These are phyloP conservation scores for Acipenser oxyrinchus DNA, from an alignment of 2,797 vertebrate genomes.

Conservation along the genomic window DNA sequence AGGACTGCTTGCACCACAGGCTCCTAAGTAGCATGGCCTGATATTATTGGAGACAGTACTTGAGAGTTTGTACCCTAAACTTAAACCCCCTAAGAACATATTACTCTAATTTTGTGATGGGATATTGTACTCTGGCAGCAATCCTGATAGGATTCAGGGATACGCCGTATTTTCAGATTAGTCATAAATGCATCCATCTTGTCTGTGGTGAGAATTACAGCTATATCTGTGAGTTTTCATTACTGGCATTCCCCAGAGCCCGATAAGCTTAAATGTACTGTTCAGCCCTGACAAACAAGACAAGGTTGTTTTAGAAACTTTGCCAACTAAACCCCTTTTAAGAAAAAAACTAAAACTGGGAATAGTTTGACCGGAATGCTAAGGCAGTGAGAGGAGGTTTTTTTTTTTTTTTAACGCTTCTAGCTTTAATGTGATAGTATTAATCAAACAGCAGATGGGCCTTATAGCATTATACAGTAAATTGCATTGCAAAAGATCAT, in stretches of 20 bases:
- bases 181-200: slow-evolving; percentile 41
- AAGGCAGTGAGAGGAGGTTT: slow-evolving; percentile 33
- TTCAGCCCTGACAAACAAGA: slow-evolving; percentile 45
- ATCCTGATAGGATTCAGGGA: slow-evolving; percentile 46
- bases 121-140: slow-evolving; percentile 53
- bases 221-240: slow-evolving; percentile 54
- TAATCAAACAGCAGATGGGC: slow-evolving; percentile 56
- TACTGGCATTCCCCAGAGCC: slow-evolving; percentile 53
- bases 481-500: slow-evolving; percentile 45
- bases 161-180: slow-evolving; percentile 48
- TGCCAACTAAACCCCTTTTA: slow-evolving; percentile 55
- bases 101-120: slow-evolving; percentile 28
- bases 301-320: slow-evolving; percentile 57
- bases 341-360: slow-evolving; percentile 33
- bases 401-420: slow-evolving; percentile 37
- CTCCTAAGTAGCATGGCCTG: neutral
- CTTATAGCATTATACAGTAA: slow-evolving; percentile 42
- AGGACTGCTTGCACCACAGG: neutral
- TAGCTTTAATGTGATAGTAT: slow-evolving; percentile 43
- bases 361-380: slow-evolving; percentile 47
- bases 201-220: slow-evolving; percentile 54
- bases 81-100: neutral
- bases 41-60: neutral
- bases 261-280: slow-evolving; percentile 54
- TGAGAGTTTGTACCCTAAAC: neutral